A percentile compares a stretch with the other conserved stretches of the same genome.
Evolutionary conservation across 2,888 invertebrate genomes (phyloP).

Genomic region (Luperina nickerlii): DNA sequence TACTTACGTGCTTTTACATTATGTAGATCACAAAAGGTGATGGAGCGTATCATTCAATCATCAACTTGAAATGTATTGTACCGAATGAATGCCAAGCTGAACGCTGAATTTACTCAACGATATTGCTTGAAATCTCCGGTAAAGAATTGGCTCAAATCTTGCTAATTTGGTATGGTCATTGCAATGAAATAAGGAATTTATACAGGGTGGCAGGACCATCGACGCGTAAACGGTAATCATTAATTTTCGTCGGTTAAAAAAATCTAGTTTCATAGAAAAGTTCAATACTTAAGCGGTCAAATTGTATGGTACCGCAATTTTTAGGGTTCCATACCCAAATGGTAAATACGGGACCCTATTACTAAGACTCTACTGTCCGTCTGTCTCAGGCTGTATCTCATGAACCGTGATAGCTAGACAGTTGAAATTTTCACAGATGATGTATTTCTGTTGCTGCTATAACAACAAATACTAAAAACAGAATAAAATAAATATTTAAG

Average conservation of each 20-base stretch:
- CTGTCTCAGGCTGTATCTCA: no score
- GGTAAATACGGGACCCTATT: no score
- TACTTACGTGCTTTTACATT: constrained; percentile 66
- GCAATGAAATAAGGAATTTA: constrained; percentile 30
- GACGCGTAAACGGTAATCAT: background rate
- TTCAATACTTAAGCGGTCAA: background rate
- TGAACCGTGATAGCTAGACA: no score
- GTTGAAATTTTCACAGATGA: no score
- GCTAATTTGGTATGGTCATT: constrained; percentile 46
- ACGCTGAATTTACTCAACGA: constrained; percentile 26
- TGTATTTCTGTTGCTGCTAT: no score
- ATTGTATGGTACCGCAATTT: background rate
- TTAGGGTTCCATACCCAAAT: no score
- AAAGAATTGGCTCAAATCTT: constrained; percentile 29
- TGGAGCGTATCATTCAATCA: constrained; percentile 72
- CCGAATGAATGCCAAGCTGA: constrained; percentile 44
- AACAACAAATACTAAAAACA: no score
- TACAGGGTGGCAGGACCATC: background rate
- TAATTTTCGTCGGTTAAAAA: background rate
- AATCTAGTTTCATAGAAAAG: background rate
- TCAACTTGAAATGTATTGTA: constrained; percentile 56
- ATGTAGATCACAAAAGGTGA: constrained; percentile 73
- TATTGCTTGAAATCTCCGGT: constrained; percentile 18
- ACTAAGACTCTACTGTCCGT: no score
- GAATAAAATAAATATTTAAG: no score